Conservation (phyloP, 2,888 invertebrate species). For the Cantharis flavilabris region DNA sequence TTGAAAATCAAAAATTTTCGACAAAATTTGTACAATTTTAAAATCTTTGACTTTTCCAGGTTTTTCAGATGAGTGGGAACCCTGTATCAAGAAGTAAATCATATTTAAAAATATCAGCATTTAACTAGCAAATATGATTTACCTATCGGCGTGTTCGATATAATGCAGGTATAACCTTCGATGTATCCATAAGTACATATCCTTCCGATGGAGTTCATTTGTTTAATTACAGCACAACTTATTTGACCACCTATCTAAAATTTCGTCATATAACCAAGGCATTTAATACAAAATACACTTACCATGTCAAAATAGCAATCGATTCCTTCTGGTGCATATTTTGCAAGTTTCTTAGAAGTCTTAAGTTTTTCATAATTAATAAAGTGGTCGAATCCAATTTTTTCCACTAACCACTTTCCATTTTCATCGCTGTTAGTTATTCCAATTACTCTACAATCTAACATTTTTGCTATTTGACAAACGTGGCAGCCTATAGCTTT, state of each 20-base stretch:
- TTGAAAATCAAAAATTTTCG: too few species aligned
- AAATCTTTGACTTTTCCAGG: too few species aligned
- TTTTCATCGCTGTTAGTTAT: conserved; percentile 74
- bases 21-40: too few species aligned
- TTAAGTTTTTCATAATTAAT: conserved; percentile 73
- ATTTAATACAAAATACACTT: conserved; percentile 41
- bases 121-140: background rate
- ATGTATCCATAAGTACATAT: conserved; percentile 70
- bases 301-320: conserved; percentile 83
- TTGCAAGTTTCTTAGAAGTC: conserved; percentile 59
- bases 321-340: conserved; percentile 69
- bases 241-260: conserved; percentile 68
- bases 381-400: conserved; percentile 70
- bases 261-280: background rate
- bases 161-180: conserved; percentile 63
- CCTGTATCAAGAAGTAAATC: too few species aligned
- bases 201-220: conserved; percentile 68
- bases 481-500: conserved; percentile 80
- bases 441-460: conserved; percentile 72
- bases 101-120: background rate
- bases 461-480: conserved; percentile 78
- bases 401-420: conserved; percentile 66
- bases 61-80: too few species aligned
- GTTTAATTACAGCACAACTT: conserved; percentile 61
- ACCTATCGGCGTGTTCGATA: conserved; percentile 31